Evolutionary conservation across 1,140 invertebrate species (phyloP).

Genomic region (Olivierus martensii): DNA sequence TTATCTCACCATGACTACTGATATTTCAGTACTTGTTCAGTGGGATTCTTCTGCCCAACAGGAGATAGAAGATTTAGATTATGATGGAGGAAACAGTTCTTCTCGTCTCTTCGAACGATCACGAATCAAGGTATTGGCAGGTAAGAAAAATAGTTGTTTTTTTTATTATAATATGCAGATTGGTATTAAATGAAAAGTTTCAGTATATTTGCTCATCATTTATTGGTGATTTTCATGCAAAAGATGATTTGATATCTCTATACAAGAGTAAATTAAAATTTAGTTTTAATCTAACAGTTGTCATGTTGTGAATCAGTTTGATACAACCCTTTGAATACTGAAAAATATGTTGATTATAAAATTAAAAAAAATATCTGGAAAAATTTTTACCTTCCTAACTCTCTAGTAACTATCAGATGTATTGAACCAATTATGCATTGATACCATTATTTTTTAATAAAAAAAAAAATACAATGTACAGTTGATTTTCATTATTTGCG

Average conservation of each 20-base stretch:
- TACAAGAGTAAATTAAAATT: not conserved
- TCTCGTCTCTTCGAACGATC: conserved; percentile 96
- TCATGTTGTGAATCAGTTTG: too few relatives aligned
- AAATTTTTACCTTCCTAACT: too few relatives aligned
- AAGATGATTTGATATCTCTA: not conserved
- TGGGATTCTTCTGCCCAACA: conserved; percentile 62
- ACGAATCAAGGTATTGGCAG: conserved; percentile 94
- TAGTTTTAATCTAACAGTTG: too few relatives aligned
- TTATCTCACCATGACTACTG: conserved; percentile 67
- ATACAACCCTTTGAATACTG: too few relatives aligned
- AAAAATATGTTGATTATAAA: too few relatives aligned
- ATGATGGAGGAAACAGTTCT: conserved; percentile 94
- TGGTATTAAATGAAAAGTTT: not conserved
- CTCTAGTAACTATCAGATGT: too few relatives aligned
- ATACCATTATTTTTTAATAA: too few relatives aligned
- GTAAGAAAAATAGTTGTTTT: conserved; percentile 39
- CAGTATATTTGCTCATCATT: too few relatives aligned
- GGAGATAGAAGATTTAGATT: conserved; percentile 82
- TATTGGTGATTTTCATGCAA: not conserved
- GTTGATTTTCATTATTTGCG: too few relatives aligned
- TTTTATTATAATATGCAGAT: not conserved
- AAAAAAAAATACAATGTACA: too few relatives aligned
- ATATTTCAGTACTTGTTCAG: conserved; percentile 59
- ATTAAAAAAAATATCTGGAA: too few relatives aligned
- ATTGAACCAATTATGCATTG: too few relatives aligned